phyloP scores from a whole-genome alignment of 2,888 invertebrate genomes.

The Plebejus anna region DNA sequence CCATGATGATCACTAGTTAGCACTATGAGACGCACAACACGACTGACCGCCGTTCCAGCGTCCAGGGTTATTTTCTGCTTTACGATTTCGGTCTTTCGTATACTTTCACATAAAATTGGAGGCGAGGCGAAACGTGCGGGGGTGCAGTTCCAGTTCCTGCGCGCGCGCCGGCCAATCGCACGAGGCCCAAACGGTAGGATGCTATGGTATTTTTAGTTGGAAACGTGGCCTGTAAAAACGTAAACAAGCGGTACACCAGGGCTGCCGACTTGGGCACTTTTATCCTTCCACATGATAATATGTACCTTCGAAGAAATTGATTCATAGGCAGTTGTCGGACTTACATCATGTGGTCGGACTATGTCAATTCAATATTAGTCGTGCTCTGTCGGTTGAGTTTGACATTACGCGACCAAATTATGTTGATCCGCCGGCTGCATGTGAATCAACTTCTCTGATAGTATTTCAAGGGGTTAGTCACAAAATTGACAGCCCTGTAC shows the following conservation, averaged over 20 bases:
- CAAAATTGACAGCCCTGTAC: neutral
- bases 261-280: neutral
- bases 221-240: conserved; percentile 76
- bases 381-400: too few relatives aligned
- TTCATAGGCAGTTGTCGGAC: too few relatives aligned
- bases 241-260: conserved; percentile 64
- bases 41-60: conserved; percentile 74
- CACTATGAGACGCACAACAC: conserved; percentile 80
- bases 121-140: conserved; percentile 47
- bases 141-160: conserved; percentile 66
- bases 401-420: too few relatives aligned
- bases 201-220: conserved; percentile 74
- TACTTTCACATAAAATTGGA: conserved; percentile 64
- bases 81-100: conserved; percentile 64
- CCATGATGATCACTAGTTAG: conserved; percentile 76
- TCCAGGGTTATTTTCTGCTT: conserved; percentile 77
- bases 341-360: too few relatives aligned
- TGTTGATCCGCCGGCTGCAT: too few relatives aligned
- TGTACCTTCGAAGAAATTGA: neutral
- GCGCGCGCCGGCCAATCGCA: conserved; percentile 68
- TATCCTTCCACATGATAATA: neutral
- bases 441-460: neutral
- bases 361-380: too few relatives aligned
- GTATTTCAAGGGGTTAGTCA: neutral
- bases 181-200: conserved; percentile 76